Evolutionary conservation across 2,797 vertebrate genomes (phyloP).

Genomic region (Pantherophis alleghaniensis): DNA sequence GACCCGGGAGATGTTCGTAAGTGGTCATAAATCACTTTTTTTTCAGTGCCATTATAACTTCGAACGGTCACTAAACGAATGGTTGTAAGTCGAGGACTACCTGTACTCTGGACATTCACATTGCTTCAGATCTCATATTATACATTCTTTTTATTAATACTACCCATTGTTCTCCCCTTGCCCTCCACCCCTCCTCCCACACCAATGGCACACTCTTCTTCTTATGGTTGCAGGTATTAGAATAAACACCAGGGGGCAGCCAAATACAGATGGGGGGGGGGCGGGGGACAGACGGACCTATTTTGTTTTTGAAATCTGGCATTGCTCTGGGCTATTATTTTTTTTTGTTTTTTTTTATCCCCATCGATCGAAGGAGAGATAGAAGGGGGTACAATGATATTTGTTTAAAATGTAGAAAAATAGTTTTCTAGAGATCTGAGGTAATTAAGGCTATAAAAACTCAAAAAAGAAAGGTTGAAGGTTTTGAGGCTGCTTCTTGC

Average conservation of each 20-base stretch:
- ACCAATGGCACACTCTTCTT: background rate
- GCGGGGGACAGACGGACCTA: background rate
- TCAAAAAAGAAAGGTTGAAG: background rate
- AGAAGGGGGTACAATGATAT: background rate
- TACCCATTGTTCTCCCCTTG: background rate
- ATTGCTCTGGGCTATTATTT: background rate
- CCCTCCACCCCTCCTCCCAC: background rate
- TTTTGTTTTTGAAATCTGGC: background rate
- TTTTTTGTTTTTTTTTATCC: slow-evolving; percentile 12
- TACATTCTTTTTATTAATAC: slow-evolving; percentile 13
- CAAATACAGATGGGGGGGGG: slow-evolving; percentile 26
- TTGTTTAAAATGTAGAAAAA: slow-evolving; percentile 44
- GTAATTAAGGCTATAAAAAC: slow-evolving; percentile 49
- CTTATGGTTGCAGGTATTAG: background rate
- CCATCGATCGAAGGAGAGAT: background rate
- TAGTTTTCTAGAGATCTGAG: slow-evolving; percentile 52
- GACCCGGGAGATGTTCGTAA: background rate
- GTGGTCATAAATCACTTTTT: background rate
- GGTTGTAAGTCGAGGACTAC: background rate
- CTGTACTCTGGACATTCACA: background rate
- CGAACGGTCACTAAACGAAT: background rate
- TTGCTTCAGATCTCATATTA: background rate
- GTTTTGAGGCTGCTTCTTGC: background rate
- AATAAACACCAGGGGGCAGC: slow-evolving; percentile 63
- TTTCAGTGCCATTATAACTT: background rate